A percentile compares a stretch with the other conserved stretches of the same genome.
Evolutionary conservation across 2,888 invertebrate species (phyloP).

Genomic region (Ormyrus nitidulus): DNA sequence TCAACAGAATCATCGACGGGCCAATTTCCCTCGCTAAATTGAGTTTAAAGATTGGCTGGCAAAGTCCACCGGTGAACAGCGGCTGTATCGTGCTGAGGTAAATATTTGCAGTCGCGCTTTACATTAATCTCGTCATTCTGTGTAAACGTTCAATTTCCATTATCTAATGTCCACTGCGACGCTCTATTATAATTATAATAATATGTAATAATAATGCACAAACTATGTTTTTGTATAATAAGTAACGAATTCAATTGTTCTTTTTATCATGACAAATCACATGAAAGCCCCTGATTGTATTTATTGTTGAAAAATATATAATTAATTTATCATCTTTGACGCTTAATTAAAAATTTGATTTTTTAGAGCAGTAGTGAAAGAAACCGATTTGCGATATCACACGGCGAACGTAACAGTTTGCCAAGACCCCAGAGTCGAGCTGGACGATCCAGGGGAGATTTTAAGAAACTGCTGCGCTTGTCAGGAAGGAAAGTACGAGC

Average conservation of each 20-base stretch:
- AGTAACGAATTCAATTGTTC: too few species aligned
- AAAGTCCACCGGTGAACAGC: constrained; percentile 44
- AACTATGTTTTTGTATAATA: too few species aligned
- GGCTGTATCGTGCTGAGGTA: constrained; percentile 48
- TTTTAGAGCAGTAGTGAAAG: constrained; percentile 46
- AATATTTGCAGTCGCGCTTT: not conserved
- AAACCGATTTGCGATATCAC: constrained; percentile 51
- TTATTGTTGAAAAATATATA: too few species aligned
- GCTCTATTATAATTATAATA: too few species aligned
- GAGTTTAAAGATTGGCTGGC: constrained; percentile 49
- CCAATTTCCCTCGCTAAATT: constrained; percentile 41
- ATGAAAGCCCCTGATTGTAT: too few species aligned
- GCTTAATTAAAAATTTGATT: not conserved
- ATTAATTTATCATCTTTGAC: not conserved
- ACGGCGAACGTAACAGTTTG: constrained; percentile 78
- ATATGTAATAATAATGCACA: too few species aligned
- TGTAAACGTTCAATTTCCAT: too few species aligned
- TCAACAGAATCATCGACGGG: constrained; percentile 49
- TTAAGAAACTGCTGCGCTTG: constrained; percentile 90
- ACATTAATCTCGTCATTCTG: too few species aligned
- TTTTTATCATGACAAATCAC: too few species aligned
- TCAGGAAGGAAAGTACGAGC: constrained; percentile 96
- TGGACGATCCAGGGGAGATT: constrained; percentile 76
- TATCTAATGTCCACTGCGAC: too few species aligned
- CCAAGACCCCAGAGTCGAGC: constrained; percentile 81